These are phyloP conservation scores for Drosophila sulfurigaster DNA, from an alignment of 1,140 invertebrate species.

Conservation along the genomic window DNA sequence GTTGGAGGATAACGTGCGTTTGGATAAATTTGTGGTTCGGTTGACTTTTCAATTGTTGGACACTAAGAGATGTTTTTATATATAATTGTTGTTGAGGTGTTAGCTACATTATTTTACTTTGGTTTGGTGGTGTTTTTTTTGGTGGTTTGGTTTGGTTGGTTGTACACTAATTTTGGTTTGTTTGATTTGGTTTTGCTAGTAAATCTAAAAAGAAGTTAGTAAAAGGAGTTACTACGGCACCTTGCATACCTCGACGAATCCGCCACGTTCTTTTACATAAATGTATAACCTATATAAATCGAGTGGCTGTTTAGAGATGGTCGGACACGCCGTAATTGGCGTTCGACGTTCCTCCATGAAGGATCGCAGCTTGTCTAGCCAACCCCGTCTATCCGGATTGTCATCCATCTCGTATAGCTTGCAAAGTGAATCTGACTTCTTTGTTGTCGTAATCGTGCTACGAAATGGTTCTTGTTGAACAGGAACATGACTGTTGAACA, in stretches of 20 bases:
- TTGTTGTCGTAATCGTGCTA: constrained; percentile 86
- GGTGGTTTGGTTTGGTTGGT: constrained; percentile 51
- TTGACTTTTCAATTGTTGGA: constrained; percentile 16
- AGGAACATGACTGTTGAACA: constrained; percentile 96
- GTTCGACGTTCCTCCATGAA: constrained; percentile 97
- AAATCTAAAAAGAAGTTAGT: constrained; percentile 85
- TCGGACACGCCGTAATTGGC: constrained; percentile 97
- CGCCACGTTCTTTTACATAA: constrained; percentile 97
- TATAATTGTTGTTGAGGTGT: constrained; percentile 37
- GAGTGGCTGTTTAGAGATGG: constrained; percentile 98
- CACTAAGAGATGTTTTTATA: constrained; percentile 17
- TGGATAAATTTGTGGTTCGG: constrained; percentile 1
- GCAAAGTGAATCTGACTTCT: constrained; percentile 95
- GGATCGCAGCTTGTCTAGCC: constrained; percentile 95
- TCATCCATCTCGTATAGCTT: constrained; percentile 99
- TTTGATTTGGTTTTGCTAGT: constrained; percentile 80
- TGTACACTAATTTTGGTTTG: constrained; percentile 68
- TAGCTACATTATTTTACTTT: constrained; percentile 60
- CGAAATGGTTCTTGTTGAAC: constrained; percentile 92
- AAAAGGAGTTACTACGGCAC: constrained; percentile 87
- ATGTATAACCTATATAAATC: constrained; percentile 98
- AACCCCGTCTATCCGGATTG: constrained; percentile 94
- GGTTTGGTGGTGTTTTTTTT: constrained; percentile 65
- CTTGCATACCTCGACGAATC: constrained; percentile 97
- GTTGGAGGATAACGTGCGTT: constrained; percentile 26